phyloP scores from a whole-genome alignment of 2,888 invertebrate species.

The Oscheius sp. region DNA sequence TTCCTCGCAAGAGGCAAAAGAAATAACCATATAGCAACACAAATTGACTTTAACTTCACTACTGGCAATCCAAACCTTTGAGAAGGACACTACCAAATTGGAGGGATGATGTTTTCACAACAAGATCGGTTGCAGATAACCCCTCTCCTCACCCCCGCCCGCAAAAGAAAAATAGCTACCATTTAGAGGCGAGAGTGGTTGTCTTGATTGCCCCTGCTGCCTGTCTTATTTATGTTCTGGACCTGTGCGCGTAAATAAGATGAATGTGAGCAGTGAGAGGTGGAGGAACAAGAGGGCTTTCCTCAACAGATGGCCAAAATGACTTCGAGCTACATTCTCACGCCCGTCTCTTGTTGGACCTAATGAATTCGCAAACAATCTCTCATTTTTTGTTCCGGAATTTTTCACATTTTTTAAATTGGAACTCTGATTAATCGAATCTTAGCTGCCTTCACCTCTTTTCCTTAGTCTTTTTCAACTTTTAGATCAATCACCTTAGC shows the following conservation, averaged over 20 bases:
- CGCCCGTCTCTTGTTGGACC: neutral
- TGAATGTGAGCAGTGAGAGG: neutral
- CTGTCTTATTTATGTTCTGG: neutral
- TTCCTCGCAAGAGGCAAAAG: too few species aligned
- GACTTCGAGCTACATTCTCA: neutral
- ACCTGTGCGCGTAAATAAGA: neutral
- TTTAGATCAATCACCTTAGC: too few species aligned
- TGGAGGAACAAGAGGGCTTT: neutral
- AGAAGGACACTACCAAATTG: too few species aligned
- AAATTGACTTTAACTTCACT: too few species aligned
- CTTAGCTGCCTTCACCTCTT: too few species aligned
- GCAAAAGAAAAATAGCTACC: neutral
- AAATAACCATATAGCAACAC: too few species aligned
- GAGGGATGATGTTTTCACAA: too few species aligned
- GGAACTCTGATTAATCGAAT: too few species aligned
- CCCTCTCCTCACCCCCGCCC: too few species aligned
- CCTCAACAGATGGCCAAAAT: constrained; percentile 5
- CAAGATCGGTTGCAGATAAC: too few species aligned
- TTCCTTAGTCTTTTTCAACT: too few species aligned
- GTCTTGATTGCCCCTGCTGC: neutral
- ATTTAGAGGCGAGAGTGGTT: neutral
- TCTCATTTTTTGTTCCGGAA: neutral
- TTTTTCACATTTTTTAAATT: neutral
- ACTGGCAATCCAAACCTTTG: too few species aligned
- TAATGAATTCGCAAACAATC: neutral